Evolutionary conservation across 2,797 vertebrate genomes (phyloP).

Genomic region (Cichlasoma orientale): DNA sequence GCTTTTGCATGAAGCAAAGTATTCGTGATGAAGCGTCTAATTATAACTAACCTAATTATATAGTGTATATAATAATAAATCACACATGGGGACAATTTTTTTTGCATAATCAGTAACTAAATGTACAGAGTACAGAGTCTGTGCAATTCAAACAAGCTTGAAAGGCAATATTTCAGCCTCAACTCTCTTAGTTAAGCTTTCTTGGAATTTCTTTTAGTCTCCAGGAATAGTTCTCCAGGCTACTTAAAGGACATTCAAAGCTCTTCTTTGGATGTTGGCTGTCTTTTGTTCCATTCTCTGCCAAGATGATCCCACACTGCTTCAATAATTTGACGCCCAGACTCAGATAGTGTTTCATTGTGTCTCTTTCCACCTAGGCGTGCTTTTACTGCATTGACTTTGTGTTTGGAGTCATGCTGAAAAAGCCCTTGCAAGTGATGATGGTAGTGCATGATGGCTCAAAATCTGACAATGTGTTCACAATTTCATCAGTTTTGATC

Average conservation of each 20-base stretch:
- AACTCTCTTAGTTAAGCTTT: neutral
- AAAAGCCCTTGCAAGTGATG: neutral
- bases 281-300: neutral
- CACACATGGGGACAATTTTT: neutral
- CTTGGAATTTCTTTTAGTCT: neutral
- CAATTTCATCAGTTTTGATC: too few relatives aligned
- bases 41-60: neutral
- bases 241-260: neutral
- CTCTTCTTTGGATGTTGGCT: neutral
- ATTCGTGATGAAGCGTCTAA: neutral
- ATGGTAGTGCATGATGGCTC: neutral
- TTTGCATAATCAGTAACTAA: neutral
- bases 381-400: neutral
- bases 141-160: neutral
- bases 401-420: neutral
- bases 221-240: neutral
- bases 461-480: too few relatives aligned
- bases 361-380: fast-evolving
- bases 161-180: neutral
- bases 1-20: neutral
- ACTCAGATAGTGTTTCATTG: neutral
- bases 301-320: neutral
- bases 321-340: neutral
- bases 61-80: neutral
- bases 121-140: neutral